Evolutionary conservation across 1,140 invertebrate species (phyloP).

Genomic region (Magallana ariakensis): DNA sequence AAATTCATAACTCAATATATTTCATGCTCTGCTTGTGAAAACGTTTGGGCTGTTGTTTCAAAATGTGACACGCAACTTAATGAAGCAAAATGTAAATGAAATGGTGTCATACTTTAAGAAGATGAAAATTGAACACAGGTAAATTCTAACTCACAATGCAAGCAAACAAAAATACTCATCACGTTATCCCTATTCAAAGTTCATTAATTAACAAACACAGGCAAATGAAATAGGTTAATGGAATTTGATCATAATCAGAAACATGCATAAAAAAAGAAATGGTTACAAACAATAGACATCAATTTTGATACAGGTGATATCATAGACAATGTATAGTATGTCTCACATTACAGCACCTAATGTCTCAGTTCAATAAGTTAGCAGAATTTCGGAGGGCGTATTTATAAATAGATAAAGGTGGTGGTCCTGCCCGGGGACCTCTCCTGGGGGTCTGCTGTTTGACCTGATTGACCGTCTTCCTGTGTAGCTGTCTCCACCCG

Average conservation of each 20-base stretch:
- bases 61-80: no score
- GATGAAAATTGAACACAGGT: neutral
- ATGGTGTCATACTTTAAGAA: neutral
- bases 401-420: neutral
- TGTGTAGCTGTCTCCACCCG: neutral
- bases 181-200: neutral
- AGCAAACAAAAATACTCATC: neutral
- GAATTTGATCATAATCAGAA: neutral
- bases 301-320: neutral
- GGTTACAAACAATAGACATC: neutral
- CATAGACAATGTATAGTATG: neutral
- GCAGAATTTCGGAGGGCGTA: constrained; percentile 11
- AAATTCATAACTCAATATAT: no score
- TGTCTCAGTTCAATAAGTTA: neutral
- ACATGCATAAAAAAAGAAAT: constrained; percentile 7
- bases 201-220: neutral
- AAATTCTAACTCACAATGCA: neutral
- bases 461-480: neutral
- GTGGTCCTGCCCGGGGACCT: neutral
- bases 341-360: constrained; percentile 23
- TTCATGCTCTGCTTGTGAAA: no score
- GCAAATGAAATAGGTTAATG: neutral
- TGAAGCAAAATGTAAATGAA: no score
- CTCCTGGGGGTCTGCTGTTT: neutral
- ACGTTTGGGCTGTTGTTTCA: no score